phyloP scores from a whole-genome alignment of 1,140 invertebrate genomes.

The Drosophila truncata region DNA sequence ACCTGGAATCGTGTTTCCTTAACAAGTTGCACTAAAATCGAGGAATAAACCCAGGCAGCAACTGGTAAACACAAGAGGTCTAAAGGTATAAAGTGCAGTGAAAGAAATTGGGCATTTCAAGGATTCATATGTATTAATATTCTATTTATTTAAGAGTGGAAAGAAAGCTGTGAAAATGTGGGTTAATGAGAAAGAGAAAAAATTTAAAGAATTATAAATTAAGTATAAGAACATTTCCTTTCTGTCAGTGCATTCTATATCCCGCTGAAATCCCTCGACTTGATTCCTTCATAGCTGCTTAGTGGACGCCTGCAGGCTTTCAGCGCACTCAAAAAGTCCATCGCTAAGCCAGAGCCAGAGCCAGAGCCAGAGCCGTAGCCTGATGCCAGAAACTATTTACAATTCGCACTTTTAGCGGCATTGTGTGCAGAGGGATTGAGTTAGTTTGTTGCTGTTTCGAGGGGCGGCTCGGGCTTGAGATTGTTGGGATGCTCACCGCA shows the following conservation, averaged over 20 bases:
- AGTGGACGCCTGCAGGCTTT: constrained; percentile 22
- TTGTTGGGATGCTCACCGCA: constrained; percentile 40
- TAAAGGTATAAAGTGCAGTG: background rate
- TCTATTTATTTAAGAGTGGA: background rate
- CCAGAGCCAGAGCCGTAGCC: background rate
- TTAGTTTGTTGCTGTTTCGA: constrained; percentile 53
- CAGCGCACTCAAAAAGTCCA: constrained; percentile 24
- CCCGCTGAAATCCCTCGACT: constrained; percentile 8
- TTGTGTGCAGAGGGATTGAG: constrained; percentile 60
- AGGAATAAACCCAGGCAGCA: constrained; percentile 13
- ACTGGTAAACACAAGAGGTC: background rate
- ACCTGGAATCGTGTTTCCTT: constrained; percentile 17
- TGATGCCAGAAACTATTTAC: constrained; percentile 70
- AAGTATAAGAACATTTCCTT: background rate
- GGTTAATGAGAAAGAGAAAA: background rate
- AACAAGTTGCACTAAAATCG: constrained; percentile 3
- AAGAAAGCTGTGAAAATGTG: too few relatives aligned
- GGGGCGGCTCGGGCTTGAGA: constrained; percentile 13
- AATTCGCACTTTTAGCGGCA: constrained; percentile 70
- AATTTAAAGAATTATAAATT: too few relatives aligned
- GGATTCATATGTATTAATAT: too few relatives aligned
- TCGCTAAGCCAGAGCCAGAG: constrained; percentile 24
- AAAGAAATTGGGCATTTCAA: background rate
- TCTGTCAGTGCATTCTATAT: constrained; percentile 1
- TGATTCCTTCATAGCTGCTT: constrained; percentile 17